A percentile compares a stretch with the other conserved stretches of the same genome.
phyloP scores from a whole-genome alignment of 2,797 vertebrate species.

The Sparidentex hasta region DNA sequence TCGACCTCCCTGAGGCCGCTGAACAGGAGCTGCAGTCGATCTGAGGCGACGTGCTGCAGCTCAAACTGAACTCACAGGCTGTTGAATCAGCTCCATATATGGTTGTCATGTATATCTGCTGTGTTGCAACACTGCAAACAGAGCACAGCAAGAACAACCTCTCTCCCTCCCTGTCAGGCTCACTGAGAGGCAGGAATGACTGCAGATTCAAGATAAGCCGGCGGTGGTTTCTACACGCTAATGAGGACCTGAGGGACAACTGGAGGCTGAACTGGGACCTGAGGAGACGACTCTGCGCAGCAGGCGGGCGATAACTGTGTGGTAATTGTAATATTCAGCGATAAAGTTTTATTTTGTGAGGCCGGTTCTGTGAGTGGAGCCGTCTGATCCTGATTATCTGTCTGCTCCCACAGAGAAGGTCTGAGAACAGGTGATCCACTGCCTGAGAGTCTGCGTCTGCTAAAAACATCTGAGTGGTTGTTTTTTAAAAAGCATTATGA shows the following conservation, averaged over 20 bases:
- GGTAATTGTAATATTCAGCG: background rate
- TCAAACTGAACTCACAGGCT: background rate
- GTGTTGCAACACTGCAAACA: slow-evolving; percentile 61
- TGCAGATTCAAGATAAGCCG: slow-evolving; percentile 66
- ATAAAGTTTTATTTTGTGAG: slow-evolving; percentile 10
- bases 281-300: background rate
- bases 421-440: background rate
- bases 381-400: slow-evolving; percentile 10
- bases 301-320: background rate
- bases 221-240: slow-evolving; percentile 44
- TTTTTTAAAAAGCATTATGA: background rate
- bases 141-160: background rate
- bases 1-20: background rate
- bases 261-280: background rate
- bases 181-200: slow-evolving; percentile 58
- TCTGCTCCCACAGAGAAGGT: background rate
- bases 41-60: background rate
- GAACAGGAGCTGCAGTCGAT: no score
- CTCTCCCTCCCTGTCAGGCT: slow-evolving; percentile 5
- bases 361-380: slow-evolving; percentile 20
- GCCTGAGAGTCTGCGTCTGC: background rate
- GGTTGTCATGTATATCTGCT: slow-evolving; percentile 23
- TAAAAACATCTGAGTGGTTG: background rate
- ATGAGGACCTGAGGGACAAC: slow-evolving; percentile 66
- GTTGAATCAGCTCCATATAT: slow-evolving; percentile 59